Evolutionary conservation across 1,140 invertebrate species (phyloP).

Genomic region (Aphaenogaster rudis): DNA sequence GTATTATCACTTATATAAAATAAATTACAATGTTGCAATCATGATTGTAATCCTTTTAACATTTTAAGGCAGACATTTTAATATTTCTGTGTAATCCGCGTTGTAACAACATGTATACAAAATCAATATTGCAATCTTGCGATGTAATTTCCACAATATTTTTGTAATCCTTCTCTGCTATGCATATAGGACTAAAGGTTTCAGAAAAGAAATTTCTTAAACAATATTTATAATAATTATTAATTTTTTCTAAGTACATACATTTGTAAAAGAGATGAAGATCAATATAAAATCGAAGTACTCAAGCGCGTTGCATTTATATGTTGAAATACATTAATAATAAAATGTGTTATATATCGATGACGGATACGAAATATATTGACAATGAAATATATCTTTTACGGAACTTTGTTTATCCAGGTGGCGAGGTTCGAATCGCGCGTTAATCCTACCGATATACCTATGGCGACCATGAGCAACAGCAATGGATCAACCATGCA

Average conservation of each 20-base stretch:
- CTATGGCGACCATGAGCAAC: conserved; percentile 80
- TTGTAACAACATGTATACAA: not conserved
- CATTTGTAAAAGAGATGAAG: not conserved
- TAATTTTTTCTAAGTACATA: not conserved
- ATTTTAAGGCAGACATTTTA: not conserved
- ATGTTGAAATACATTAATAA: not conserved
- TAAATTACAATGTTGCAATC: not conserved
- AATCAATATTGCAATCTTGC: not conserved
- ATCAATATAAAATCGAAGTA: not conserved
- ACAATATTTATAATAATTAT: conserved; percentile 1
- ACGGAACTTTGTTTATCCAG: conserved; percentile 60
- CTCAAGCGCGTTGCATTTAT: not conserved
- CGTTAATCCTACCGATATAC: conserved; percentile 77
- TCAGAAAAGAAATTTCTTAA: not conserved
- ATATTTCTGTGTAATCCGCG: not conserved
- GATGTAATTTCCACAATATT: not conserved
- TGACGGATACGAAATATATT: not conserved
- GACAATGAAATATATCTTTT: not conserved
- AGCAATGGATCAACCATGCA: conserved; percentile 78
- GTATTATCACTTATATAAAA: not conserved
- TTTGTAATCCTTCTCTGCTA: not conserved
- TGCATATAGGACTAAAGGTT: not conserved
- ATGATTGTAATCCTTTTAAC: not conserved
- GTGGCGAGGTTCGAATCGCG: conserved; percentile 80
- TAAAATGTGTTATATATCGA: not conserved